Percentiles rank a stretch among this genome's conserved stretches.
Conservation (phyloP, 2,888 invertebrate species). For the Harpalus rufipes region DNA sequence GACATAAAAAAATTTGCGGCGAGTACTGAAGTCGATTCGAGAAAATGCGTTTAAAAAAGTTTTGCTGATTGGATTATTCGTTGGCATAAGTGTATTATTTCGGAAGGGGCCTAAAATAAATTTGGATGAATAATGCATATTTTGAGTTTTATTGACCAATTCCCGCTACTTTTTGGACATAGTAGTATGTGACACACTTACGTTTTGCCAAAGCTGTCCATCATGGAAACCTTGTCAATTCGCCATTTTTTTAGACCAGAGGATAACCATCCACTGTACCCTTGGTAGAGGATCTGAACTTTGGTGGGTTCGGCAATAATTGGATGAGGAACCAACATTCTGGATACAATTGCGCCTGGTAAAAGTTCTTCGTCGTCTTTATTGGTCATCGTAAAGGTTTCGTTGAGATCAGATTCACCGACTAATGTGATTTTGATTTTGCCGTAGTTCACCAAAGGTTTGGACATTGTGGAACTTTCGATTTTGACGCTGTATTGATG, state of each 20-base stretch:
- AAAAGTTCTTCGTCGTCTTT: conserved; percentile 88
- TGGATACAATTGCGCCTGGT: conserved; percentile 86
- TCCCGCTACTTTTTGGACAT: too few species aligned
- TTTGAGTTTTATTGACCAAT: too few species aligned
- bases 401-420: conserved; percentile 90
- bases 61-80: too few species aligned
- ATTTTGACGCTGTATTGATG: conserved; percentile 93
- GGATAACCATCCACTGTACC: conserved; percentile 94
- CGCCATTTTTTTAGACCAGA: conserved; percentile 89
- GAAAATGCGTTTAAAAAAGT: too few species aligned
- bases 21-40: too few species aligned
- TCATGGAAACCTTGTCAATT: conserved; percentile 89
- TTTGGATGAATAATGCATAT: too few species aligned
- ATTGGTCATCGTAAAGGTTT: conserved; percentile 93
- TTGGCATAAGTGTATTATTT: too few species aligned
- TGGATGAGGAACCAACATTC: conserved; percentile 93
- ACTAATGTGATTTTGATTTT: conserved; percentile 89
- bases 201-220: conserved; percentile 91
- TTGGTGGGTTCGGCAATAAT: conserved; percentile 86
- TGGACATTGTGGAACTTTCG: conserved; percentile 84
- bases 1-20: too few species aligned
- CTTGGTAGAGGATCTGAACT: conserved; percentile 89
- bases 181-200: too few species aligned
- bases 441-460: conserved; percentile 87
- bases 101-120: too few species aligned